These are phyloP conservation scores for Macrotis lagotis DNA, from an alignment of 2,113 vertebrate species.

Conservation along the genomic window DNA sequence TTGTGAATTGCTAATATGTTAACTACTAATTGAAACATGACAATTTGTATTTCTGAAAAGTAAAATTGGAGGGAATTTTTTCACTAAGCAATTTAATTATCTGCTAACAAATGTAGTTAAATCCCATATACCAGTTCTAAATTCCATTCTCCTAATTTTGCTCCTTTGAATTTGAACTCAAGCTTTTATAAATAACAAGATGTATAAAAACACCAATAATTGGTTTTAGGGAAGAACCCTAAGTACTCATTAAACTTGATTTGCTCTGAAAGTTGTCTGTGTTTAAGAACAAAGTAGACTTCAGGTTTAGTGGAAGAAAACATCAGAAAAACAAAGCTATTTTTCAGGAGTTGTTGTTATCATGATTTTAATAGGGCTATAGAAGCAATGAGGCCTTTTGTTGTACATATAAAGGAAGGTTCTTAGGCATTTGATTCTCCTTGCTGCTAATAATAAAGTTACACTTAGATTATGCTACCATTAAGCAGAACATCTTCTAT, in stretches of 20 bases:
- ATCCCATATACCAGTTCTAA: neutral
- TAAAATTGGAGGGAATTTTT: neutral
- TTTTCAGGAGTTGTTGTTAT: neutral
- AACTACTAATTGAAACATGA: neutral
- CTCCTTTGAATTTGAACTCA: conserved; percentile 56
- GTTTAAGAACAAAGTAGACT: neutral
- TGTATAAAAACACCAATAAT: conserved; percentile 42
- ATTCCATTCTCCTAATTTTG: conserved; percentile 40
- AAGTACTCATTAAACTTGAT: conserved; percentile 54
- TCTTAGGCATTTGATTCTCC: conserved; percentile 20
- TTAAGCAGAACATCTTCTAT: neutral
- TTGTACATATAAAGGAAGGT: neutral
- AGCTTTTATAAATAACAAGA: conserved; percentile 36
- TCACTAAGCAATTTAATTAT: neutral
- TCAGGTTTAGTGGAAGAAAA: neutral
- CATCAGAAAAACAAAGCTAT: neutral
- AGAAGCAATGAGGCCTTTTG: neutral
- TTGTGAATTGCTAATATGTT: conserved; percentile 62
- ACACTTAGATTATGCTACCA: neutral
- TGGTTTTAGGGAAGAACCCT: conserved; percentile 55
- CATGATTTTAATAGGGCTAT: neutral
- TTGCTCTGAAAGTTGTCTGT: conserved; percentile 29
- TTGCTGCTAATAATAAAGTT: neutral
- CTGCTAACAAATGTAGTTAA: neutral
- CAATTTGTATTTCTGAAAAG: neutral